These are phyloP conservation scores for Lasioglossum zephyrum DNA, from an alignment of 2,888 invertebrate species.

Conservation along the genomic window DNA sequence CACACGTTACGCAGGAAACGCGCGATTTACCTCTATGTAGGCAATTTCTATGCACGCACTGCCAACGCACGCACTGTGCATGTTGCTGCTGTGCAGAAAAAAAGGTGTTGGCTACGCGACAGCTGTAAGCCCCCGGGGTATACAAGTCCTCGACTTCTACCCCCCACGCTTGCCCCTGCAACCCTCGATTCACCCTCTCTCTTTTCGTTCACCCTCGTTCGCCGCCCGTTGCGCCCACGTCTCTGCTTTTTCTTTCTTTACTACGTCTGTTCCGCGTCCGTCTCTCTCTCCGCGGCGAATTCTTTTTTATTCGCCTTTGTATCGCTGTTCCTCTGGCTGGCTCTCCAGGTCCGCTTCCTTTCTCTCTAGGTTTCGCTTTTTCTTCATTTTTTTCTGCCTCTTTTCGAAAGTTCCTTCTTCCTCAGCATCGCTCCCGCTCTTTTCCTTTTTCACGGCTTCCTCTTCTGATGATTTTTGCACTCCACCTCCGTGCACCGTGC, in stretches of 20 bases:
- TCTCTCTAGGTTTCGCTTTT: neutral
- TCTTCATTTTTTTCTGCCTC: neutral
- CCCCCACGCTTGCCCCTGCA: conserved; percentile 66
- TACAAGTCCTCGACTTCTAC: conserved; percentile 80
- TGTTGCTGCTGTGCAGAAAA: conserved; percentile 63
- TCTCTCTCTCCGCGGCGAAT: conserved; percentile 6
- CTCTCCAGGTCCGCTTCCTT: neutral
- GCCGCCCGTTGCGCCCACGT: conserved; percentile 24
- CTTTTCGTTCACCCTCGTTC: conserved; percentile 33
- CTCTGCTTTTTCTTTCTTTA: conserved; percentile 28
- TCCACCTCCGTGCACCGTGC: neutral
- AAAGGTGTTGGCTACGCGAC: conserved; percentile 83
- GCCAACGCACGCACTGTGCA: conserved; percentile 54
- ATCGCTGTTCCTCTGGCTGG: conserved; percentile 24
- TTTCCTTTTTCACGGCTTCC: neutral
- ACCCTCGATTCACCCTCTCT: conserved; percentile 68
- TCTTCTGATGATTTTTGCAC: conserved; percentile 10
- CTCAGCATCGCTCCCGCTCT: neutral
- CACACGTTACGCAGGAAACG: conserved; percentile 66
- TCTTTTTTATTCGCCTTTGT: conserved; percentile 24
- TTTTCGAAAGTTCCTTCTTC: conserved; percentile 17
- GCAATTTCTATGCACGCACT: conserved; percentile 70
- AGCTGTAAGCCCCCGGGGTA: conserved; percentile 82
- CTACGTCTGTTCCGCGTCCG: neutral
- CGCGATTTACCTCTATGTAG: conserved; percentile 62